Conservation (phyloP, 2,113 vertebrate species). For the Zootoca vivipara region DNA sequence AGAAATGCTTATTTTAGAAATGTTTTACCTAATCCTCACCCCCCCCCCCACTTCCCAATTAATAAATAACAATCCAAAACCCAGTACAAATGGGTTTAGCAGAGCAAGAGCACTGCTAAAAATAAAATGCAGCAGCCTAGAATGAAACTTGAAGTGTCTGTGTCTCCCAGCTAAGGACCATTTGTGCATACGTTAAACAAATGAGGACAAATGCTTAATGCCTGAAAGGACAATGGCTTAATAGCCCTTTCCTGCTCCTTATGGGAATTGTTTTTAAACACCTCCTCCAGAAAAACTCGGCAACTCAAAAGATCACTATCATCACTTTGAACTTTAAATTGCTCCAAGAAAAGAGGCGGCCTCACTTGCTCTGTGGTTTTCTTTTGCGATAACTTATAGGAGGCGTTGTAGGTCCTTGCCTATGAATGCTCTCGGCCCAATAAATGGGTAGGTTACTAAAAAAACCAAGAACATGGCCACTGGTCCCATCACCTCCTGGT, state of each 20-base stretch:
- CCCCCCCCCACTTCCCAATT: neutral
- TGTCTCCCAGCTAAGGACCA: neutral
- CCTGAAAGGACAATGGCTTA: neutral
- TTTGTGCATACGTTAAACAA: too few species aligned
- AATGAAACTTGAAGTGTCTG: neutral
- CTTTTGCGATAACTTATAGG: neutral
- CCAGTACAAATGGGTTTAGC: neutral
- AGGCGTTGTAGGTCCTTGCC: neutral
- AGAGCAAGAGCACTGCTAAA: neutral
- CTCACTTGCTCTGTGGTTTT: neutral
- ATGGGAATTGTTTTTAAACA: neutral
- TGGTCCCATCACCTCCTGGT: too few species aligned
- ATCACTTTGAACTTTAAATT: neutral
- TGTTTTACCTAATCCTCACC: neutral
- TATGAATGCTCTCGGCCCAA: too few species aligned
- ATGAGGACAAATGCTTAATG: neutral
- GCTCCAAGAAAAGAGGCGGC: neutral
- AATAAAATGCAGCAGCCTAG: neutral
- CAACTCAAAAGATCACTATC: neutral
- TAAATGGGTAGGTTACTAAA: too few species aligned
- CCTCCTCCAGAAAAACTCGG: too few species aligned
- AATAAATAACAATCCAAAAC: neutral
- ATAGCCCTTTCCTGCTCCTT: neutral
- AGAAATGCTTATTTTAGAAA: neutral
- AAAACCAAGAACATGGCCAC: too few species aligned